These are phyloP conservation scores for Xyrichtys novacula DNA, from an alignment of 2,797 vertebrate species.

Conservation along the genomic window DNA sequence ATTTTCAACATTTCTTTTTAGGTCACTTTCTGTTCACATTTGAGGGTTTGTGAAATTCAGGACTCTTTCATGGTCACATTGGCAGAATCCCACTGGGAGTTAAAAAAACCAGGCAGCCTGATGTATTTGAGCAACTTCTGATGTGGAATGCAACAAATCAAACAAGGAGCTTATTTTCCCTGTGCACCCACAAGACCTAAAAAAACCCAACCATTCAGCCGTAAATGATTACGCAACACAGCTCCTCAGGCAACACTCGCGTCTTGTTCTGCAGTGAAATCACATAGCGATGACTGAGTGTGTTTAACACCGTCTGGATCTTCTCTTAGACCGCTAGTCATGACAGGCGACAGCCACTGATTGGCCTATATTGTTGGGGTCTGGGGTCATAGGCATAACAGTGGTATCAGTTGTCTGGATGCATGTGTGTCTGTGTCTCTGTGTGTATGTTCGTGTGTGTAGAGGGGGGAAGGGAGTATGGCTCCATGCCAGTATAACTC, in stretches of 20 bases:
- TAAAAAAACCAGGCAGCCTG: constrained; percentile 33
- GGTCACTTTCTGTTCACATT: background rate
- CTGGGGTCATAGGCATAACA: background rate
- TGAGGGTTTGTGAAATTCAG: background rate
- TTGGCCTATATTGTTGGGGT: constrained; percentile 6
- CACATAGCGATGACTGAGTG: constrained; percentile 19
- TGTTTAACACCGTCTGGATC: constrained; percentile 13
- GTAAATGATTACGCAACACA: constrained; percentile 58
- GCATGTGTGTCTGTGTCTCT: background rate
- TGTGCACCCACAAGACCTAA: constrained; percentile 14
- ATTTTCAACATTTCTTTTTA: no score
- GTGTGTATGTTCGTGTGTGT: background rate
- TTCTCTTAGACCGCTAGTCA: constrained; percentile 4
- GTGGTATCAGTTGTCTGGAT: constrained; percentile 2
- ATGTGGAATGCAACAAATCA: constrained; percentile 28
- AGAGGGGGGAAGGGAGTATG: background rate
- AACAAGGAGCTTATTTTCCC: constrained; percentile 60
- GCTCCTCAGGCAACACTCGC: constrained; percentile 39
- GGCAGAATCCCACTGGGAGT: constrained; percentile 19
- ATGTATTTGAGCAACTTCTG: constrained; percentile 36
- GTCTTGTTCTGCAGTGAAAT: constrained; percentile 56
- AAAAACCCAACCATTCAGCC: constrained; percentile 49
- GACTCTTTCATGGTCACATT: background rate
- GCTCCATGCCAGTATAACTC: constrained; percentile 17
- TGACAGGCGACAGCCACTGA: constrained; percentile 19